Evolutionary conservation across 2,888 invertebrate species (phyloP).

Genomic region (Lymantria monacha): DNA sequence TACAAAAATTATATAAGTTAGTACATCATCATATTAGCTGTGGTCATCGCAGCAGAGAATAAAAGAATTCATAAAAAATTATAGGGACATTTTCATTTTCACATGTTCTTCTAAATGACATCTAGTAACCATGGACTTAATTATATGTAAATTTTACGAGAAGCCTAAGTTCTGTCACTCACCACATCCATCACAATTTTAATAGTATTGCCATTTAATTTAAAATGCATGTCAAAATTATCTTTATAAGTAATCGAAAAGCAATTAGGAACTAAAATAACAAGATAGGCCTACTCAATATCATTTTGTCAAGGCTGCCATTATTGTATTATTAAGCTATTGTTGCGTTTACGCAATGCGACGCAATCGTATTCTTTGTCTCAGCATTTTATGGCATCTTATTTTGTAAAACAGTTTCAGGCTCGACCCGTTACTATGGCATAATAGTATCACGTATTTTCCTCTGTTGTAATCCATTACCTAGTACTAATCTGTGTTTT

Average conservation of each 20-base stretch:
- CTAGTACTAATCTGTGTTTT: conserved; percentile 1
- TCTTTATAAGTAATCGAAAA: conserved; percentile 20
- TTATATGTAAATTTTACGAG: no score
- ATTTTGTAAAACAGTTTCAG: conserved; percentile 2
- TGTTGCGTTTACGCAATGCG: background rate
- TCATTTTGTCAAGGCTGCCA: conserved; percentile 6
- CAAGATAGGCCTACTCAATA: conserved; percentile 17
- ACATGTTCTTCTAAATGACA: no score
- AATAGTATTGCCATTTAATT: conserved; percentile 23
- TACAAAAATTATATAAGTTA: no score
- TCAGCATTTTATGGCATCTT: conserved; percentile 1
- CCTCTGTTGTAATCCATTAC: background rate
- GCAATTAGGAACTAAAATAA: conserved; percentile 25
- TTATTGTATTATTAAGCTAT: conserved; percentile 1
- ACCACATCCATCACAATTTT: background rate
- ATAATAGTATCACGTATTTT: conserved; percentile 4
- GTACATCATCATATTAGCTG: no score
- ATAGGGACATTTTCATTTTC: no score
- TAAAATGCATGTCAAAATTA: conserved; percentile 26
- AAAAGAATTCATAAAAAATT: no score
- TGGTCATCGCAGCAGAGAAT: no score
- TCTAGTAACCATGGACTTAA: no score
- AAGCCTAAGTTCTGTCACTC: background rate
- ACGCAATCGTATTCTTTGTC: conserved; percentile 1
- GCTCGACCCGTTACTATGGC: background rate